A percentile compares a stretch with the other conserved stretches of the same genome.
These are phyloP conservation scores for Anhinga rufa DNA, from an alignment of 2,113 vertebrate species.

Conservation along the genomic window DNA sequence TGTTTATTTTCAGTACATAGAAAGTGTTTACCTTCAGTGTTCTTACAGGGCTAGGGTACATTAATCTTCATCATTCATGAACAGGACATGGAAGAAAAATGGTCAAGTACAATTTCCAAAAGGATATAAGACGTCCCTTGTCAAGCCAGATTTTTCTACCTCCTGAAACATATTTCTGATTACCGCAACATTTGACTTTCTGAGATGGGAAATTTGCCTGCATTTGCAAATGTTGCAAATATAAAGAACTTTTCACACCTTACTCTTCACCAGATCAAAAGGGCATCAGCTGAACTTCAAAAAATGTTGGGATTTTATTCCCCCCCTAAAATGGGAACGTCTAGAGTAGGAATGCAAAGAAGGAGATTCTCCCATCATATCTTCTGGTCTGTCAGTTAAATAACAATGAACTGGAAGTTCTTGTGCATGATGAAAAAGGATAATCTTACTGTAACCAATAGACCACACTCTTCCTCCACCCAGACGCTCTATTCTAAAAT, in stretches of 20 bases:
- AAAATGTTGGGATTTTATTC: not conserved
- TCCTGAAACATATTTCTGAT: not conserved
- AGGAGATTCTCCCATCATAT: not conserved
- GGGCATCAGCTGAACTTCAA: not conserved
- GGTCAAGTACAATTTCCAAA: not conserved
- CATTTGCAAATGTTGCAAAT: not conserved
- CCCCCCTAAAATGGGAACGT: not conserved
- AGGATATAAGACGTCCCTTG: not conserved
- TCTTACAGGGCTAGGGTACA: not conserved
- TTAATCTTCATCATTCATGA: not conserved
- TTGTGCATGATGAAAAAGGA: not conserved
- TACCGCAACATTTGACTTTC: not conserved
- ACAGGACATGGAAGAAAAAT: not conserved
- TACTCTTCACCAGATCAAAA: not conserved
- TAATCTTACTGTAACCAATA: not conserved
- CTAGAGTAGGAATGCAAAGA: not conserved
- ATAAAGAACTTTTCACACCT: not conserved
- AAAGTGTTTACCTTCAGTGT: not conserved
- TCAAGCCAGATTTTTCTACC: not conserved
- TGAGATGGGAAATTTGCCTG: not conserved
- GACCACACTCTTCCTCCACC: not conserved
- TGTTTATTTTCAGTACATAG: not conserved
- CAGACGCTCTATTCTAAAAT: not conserved
- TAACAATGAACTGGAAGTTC: not conserved
- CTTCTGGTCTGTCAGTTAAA: not conserved